Base-by-base conservation (phyloP, 2,797 vertebrate species). In the Poliocrania exsul region DNA sequence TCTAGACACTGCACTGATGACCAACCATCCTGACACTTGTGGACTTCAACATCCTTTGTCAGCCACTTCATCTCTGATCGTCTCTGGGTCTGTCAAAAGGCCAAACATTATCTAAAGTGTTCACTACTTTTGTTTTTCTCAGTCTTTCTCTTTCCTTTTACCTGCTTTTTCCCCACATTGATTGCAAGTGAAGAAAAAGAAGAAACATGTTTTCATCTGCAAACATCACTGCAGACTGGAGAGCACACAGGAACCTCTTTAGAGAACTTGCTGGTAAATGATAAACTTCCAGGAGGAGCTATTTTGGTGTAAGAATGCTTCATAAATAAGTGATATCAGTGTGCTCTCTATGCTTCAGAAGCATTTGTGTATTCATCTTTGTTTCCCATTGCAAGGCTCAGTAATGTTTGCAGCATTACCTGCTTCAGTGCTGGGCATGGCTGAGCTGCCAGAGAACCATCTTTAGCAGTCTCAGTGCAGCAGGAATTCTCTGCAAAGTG, bases 381-480 rank as follows among this genome's bases (percentile, higher is more conserved):
- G 5, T 75, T 78, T 86, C 54, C 51, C 65, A 2, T 62, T 60
- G 62, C 82, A 78, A 54, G 86, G 50, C 87, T 40, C 37, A 24
- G 80, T 51, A 25, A 37, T 24, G 28, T 72, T 79, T 11, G 1
- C 66, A 13, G 89, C 26, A n/a, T 66, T 58, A 61, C 40, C 62
- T 38, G 8, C 28, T 25, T 75, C 54, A 25, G 91, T 7, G 69
- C 72, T 83, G 93, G 77, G 87, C 33, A 86, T 1, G 42, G 65
- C 65, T 25, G 81, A 91, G 89, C 90, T 66, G 46, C 0, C 4
- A 80, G 90, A 40, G 54, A 91, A 42, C 9, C 6, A 2, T 78
- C 90, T 84, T 70, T n/a, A 87, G 82, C 80, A 58, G 78, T 26
- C 86, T 75, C 87, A 33, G 84, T 21, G 66, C 92, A 91, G 92